phyloP scores from a whole-genome alignment of 2,113 vertebrate species.

The Rhinoptilus africanus region DNA sequence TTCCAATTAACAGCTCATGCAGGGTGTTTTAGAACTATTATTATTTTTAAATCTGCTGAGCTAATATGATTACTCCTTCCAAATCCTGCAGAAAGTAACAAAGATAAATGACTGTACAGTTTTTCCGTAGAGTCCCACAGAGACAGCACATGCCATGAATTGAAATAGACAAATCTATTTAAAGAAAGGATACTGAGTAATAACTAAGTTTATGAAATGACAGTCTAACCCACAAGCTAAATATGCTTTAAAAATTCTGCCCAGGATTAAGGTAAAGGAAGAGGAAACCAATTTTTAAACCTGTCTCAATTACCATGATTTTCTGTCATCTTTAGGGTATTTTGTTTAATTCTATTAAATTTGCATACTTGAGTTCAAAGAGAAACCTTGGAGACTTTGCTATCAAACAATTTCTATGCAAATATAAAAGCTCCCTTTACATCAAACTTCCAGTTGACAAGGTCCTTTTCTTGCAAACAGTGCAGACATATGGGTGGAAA shows the following conservation, averaged over 20 bases:
- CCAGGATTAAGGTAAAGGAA: neutral
- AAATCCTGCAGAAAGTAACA: neutral
- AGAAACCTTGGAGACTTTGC: neutral
- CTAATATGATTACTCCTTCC: neutral
- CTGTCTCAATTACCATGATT: neutral
- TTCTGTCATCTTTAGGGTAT: neutral
- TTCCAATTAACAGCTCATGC: neutral
- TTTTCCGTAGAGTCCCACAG: neutral
- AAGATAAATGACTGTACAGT: neutral
- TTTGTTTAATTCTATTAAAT: neutral
- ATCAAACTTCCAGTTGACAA: neutral
- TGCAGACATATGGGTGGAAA: neutral
- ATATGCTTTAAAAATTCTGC: neutral
- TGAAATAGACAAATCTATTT: constrained; percentile 1
- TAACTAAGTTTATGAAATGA: neutral
- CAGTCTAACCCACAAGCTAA: neutral
- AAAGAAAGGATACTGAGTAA: neutral
- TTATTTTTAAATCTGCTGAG: constrained; percentile 5
- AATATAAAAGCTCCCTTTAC: neutral
- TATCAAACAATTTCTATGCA: neutral
- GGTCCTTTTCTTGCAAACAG: neutral
- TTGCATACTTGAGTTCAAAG: neutral
- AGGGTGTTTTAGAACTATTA: neutral
- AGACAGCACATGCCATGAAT: neutral
- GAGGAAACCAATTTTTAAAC: neutral